Evolutionary conservation across 2,797 vertebrate genomes (phyloP).

Genomic region (Muscicapa comitata): DNA sequence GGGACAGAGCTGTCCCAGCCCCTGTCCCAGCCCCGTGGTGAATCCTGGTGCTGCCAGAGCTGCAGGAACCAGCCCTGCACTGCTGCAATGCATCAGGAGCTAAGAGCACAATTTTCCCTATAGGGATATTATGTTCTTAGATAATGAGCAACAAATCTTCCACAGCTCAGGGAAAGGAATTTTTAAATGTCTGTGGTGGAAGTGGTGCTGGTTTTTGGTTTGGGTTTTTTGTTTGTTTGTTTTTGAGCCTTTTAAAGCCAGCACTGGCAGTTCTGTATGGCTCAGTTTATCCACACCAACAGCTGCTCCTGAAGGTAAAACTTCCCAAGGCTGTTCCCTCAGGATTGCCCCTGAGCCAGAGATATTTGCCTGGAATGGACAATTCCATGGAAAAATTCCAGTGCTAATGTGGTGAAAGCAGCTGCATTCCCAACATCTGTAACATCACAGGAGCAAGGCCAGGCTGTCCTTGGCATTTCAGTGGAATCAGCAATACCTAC

Average conservation of each 20-base stretch:
- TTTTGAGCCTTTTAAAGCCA: background rate
- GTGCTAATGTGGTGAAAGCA: background rate
- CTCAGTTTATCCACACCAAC: background rate
- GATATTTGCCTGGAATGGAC: background rate
- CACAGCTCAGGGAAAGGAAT: background rate
- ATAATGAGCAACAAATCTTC: background rate
- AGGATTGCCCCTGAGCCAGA: background rate
- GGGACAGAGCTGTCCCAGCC: background rate
- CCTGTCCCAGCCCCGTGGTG: rapidly evolving
- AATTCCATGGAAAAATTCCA: background rate
- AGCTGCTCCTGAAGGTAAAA: background rate
- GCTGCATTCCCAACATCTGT: background rate
- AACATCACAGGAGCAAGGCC: background rate
- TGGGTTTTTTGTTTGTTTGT: background rate
- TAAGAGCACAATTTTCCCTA: background rate
- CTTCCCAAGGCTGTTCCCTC: background rate
- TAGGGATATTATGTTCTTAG: background rate
- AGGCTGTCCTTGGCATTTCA: background rate
- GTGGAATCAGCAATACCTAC: background rate
- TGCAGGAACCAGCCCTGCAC: background rate
- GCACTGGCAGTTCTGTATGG: background rate
- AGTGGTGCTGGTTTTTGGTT: background rate
- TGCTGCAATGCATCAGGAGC: background rate
- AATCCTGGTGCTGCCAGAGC: background rate
- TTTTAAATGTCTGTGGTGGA: background rate